Base-by-base conservation (phyloP, 2,888 invertebrate genomes). In the Drosophila crucigera region DNA sequence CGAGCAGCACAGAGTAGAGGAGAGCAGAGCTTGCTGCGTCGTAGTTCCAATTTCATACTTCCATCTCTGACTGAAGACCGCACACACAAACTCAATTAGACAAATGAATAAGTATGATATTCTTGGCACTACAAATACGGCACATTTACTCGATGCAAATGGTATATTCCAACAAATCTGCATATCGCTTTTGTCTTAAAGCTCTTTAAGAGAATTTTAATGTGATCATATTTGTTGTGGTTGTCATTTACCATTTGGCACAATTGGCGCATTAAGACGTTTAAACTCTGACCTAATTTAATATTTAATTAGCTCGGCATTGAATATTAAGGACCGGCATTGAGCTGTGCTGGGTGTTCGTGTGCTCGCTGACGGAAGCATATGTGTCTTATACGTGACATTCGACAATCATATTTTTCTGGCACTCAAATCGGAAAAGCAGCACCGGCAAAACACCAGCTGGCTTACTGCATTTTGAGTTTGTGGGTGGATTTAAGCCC, bases 311-410 rank as follows among this genome's bases (percentile, higher is more conserved):
- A 83, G 89, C 68, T 68, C 39, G 55, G 47, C 76, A 84, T 75
- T 82, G 71, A 75, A 76, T 66, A 67, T 55, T 60, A 61, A 55
- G 22, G 50, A n/a, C 10, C 10, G 47, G 52, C 39, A 16, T 33
- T 28, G 19, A 43, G 53, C 39, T 35, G 22, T 9, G 47, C 76
- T 52, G 73, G 54, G 69, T 66, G 80, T 75, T 87, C 74, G 65
- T 73, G 72, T 67, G 77, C 61, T 70, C 63, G 37, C 43, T 60
- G 66, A 52, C 87, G 73, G 78, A 68, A 64, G 62, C 79, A 82
- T 85, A 71, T 80, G 85, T 70, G 85, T 70, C 91, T 90, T 91
- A 86, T 86, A 90, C 91, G 85, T 91, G 77, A 90, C 82, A 80
- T 91, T 90, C 76, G 84, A 74, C 87, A 86, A 84, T 78, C 84